Conservation (phyloP, 2,113 vertebrate species). For the Rhinopithecus roxellana region DNA sequence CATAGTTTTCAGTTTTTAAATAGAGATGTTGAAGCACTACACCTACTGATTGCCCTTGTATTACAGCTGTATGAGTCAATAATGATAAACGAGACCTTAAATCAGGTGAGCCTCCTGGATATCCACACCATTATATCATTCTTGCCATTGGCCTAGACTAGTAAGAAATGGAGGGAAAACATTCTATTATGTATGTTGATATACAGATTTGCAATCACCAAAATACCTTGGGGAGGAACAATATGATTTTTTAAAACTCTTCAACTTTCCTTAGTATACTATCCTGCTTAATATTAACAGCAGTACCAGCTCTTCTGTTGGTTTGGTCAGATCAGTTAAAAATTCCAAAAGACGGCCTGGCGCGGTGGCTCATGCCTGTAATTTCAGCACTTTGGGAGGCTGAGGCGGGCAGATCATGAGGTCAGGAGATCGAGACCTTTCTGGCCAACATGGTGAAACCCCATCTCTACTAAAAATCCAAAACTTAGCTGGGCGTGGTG, state of each 20-base stretch:
- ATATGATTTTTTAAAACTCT: background rate
- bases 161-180: background rate
- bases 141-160: background rate
- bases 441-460: too few species aligned
- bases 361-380: too few species aligned
- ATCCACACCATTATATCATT: background rate
- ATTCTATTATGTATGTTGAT: background rate
- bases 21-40: background rate
- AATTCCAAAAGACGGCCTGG: background rate
- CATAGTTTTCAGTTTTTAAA: slow-evolving; percentile 13
- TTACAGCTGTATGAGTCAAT: background rate
- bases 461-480: too few species aligned
- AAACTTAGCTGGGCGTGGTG: too few species aligned
- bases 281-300: background rate
- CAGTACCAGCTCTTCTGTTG: background rate
- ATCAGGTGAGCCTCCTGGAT: background rate
- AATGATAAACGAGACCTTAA: slow-evolving; percentile 11
- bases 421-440: too few species aligned
- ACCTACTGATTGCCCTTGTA: background rate
- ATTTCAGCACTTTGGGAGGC: too few species aligned
- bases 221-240: background rate
- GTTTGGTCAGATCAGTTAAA: background rate
- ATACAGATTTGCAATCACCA: background rate
- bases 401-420: too few species aligned
- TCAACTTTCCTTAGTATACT: background rate